Percentiles rank a stretch among this genome's conserved stretches.
These are phyloP conservation scores for Carettochelys insculpta DNA, from an alignment of 2,113 vertebrate genomes.

Conservation along the genomic window DNA sequence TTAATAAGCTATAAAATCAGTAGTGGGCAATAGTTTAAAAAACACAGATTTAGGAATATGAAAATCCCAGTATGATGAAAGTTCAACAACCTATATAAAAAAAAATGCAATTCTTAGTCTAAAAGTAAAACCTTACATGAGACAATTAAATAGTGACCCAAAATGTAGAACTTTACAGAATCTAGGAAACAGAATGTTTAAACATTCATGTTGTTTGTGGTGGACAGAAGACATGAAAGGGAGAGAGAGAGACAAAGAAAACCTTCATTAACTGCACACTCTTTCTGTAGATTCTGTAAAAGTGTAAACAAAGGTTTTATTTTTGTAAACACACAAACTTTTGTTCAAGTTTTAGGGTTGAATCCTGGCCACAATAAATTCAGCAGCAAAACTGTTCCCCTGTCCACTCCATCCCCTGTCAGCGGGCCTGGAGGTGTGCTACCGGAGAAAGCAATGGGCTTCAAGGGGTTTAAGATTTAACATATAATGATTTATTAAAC, in stretches of 20 bases:
- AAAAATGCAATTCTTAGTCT: fast-evolving
- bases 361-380: not conserved
- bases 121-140: not conserved
- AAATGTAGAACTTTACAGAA: not conserved
- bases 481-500: not conserved
- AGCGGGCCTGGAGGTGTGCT: too few relatives aligned
- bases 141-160: not conserved
- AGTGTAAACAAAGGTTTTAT: not conserved
- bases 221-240: not conserved
- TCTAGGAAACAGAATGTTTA: not conserved
- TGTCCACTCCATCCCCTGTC: too few relatives aligned
- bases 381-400: not conserved
- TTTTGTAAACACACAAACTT: not conserved
- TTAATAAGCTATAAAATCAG: not conserved
- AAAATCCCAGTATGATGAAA: not conserved
- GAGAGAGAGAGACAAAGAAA: not conserved
- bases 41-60: not conserved
- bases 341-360: not conserved
- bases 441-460: too few relatives aligned
- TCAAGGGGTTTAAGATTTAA: not conserved
- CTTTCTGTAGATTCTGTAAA: not conserved
- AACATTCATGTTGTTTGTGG: not conserved
- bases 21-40: not conserved
- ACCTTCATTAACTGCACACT: not conserved
- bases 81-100: not conserved